Percentiles rank a stretch among this genome's conserved stretches.
phyloP scores from a whole-genome alignment of 1,140 invertebrate genomes.

The Heterodera carotae region DNA sequence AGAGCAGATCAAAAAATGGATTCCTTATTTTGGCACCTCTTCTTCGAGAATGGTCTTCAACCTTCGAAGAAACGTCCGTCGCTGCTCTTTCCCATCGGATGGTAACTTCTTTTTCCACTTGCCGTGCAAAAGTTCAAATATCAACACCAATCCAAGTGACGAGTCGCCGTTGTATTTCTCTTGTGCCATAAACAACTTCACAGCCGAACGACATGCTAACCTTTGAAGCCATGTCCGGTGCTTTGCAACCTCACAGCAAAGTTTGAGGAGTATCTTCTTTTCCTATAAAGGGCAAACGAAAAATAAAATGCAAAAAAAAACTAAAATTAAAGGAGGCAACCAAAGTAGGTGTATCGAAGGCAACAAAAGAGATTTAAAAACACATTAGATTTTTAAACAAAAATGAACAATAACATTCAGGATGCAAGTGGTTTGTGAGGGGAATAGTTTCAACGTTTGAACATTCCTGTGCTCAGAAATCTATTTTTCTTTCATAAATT shows the following conservation, averaged over 20 bases:
- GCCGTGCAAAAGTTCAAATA: slow-evolving; percentile 61
- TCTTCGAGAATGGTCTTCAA: slow-evolving; percentile 20
- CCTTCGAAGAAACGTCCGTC: neutral
- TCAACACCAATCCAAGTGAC: slow-evolving; percentile 43
- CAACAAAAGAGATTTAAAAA: slow-evolving; percentile 14
- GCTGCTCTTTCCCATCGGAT: neutral
- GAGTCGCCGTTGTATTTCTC: slow-evolving; percentile 37
- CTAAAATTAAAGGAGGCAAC: neutral
- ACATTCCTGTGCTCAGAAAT: no score
- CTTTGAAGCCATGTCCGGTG: slow-evolving; percentile 53
- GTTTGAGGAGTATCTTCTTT: slow-evolving; percentile 56
- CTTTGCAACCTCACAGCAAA: slow-evolving; percentile 62
- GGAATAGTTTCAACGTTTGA: no score
- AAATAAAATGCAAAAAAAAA: neutral
- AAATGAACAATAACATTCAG: no score
- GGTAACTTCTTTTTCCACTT: slow-evolving; percentile 8
- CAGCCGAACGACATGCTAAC: slow-evolving; percentile 37
- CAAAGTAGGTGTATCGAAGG: neutral
- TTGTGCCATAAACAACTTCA: slow-evolving; percentile 3
- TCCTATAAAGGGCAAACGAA: slow-evolving; percentile 44
- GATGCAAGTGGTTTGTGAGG: no score
- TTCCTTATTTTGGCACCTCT: slow-evolving; percentile 14
- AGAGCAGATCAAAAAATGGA: slow-evolving; percentile 1
- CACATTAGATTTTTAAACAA: no score
- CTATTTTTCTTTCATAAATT: no score